These are phyloP conservation scores for Eulemur rufifrons DNA, from an alignment of 2,113 vertebrate species.

Conservation along the genomic window DNA sequence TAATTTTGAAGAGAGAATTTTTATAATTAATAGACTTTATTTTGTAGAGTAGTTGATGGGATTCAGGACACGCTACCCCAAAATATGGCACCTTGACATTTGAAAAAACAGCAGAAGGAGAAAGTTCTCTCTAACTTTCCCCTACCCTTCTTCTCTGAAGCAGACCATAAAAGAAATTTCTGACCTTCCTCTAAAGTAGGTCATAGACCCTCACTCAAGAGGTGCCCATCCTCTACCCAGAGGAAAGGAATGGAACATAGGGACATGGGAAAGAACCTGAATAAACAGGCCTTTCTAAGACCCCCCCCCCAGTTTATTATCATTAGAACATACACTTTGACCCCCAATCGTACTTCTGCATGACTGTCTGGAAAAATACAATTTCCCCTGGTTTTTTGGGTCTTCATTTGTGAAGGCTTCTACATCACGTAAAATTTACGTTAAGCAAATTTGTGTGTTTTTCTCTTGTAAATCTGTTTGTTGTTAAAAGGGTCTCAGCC, in stretches of 20 bases:
- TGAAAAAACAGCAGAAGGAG: neutral
- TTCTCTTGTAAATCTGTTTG: neutral
- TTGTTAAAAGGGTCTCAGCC: neutral
- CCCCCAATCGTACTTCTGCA: neutral
- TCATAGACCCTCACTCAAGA: neutral
- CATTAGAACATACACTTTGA: neutral
- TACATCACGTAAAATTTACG: neutral
- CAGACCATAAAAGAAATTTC: neutral
- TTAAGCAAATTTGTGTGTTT: neutral
- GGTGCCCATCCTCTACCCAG: too few relatives aligned
- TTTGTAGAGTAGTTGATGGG: neutral
- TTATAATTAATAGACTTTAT: neutral
- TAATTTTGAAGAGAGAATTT: constrained; percentile 8
- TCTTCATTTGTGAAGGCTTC: neutral
- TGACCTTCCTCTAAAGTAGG: neutral
- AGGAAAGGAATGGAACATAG: neutral
- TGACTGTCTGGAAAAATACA: neutral
- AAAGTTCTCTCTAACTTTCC: neutral
- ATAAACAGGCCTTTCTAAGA: neutral
- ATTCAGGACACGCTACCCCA: neutral
- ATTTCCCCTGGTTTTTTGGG: neutral
- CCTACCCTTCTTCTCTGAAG: neutral
- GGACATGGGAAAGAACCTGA: neutral
- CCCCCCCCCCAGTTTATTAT: neutral
- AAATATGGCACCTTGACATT: neutral